phyloP scores from a whole-genome alignment of 2,113 vertebrate genomes.

The Chelonoidis abingdonii region DNA sequence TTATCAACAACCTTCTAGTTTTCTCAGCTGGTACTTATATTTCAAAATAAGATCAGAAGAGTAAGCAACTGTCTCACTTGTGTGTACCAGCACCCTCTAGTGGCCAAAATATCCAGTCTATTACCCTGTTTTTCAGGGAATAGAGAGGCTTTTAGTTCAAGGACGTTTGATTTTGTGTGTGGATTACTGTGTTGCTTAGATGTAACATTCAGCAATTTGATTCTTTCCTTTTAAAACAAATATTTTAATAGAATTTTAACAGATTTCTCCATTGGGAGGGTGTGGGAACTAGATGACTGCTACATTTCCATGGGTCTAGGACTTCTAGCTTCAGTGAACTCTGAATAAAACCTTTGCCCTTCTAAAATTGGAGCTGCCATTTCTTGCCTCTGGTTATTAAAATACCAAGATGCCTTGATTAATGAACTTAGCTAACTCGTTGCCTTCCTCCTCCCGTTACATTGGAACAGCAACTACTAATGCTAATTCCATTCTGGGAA shows the following conservation, averaged over 20 bases:
- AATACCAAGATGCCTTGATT: constrained; percentile 68
- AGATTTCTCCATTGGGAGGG: no score
- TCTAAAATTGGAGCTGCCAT: constrained; percentile 21
- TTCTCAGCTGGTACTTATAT: background rate
- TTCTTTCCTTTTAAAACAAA: constrained; percentile 47
- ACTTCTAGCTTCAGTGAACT: background rate
- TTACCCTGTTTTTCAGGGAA: background rate
- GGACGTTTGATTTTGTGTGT: background rate
- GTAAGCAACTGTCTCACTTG: background rate
- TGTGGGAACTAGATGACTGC: no score
- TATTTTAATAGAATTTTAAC: background rate
- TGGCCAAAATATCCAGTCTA: background rate
- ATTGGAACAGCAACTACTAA: constrained; percentile 65
- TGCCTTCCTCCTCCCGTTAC: constrained; percentile 51
- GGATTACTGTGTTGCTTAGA: constrained; percentile 18
- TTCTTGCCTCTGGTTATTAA: constrained; percentile 68
- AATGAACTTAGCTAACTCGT: constrained; percentile 32
- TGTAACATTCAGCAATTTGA: constrained; percentile 52
- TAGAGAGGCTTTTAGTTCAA: background rate
- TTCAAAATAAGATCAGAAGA: background rate
- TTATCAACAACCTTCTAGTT: background rate
- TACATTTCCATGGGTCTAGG: no score
- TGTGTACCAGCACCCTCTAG: background rate
- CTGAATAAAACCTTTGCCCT: constrained; percentile 67
- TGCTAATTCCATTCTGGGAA: constrained; percentile 56